A percentile compares a stretch with the other conserved stretches of the same genome.
Evolutionary conservation across 2,888 invertebrate genomes (phyloP).

Genomic region (Euspilapteryx auroguttella): DNA sequence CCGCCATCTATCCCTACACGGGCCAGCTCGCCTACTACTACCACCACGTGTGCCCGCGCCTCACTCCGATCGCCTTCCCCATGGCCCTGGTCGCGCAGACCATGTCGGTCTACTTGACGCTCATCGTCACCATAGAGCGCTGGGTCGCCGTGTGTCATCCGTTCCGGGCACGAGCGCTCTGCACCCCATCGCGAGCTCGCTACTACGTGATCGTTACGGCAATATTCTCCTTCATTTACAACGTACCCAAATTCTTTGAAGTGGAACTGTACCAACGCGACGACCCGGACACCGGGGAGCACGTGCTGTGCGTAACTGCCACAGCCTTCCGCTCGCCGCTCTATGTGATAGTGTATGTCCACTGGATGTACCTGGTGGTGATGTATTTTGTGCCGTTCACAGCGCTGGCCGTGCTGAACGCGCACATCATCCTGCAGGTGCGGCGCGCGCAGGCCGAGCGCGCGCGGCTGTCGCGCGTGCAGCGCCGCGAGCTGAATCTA

Average conservation of each 20-base stretch:
- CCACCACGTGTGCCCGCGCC: constrained; percentile 77
- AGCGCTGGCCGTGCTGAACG: constrained; percentile 85
- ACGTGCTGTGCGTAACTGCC: constrained; percentile 61
- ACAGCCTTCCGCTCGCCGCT: constrained; percentile 67
- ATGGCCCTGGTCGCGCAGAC: constrained; percentile 88
- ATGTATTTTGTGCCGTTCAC: constrained; percentile 93
- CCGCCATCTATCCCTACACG: constrained; percentile 83
- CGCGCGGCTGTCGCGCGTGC: constrained; percentile 84
- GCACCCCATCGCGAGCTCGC: constrained; percentile 85
- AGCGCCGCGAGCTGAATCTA: constrained; percentile 89
- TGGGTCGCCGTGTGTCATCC: constrained; percentile 95
- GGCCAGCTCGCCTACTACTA: constrained; percentile 76
- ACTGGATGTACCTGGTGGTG: constrained; percentile 92
- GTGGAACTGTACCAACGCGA: constrained; percentile 50
- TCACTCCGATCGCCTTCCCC: constrained; percentile 80
- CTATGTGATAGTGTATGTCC: constrained; percentile 87
- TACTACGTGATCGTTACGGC: constrained; percentile 83
- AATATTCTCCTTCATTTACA: constrained; percentile 81
- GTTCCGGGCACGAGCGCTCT: constrained; percentile 82
- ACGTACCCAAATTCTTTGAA: constrained; percentile 80
- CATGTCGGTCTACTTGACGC: constrained; percentile 88
- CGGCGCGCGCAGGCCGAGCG: constrained; percentile 88
- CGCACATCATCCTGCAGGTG: constrained; percentile 88
- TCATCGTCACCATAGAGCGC: constrained; percentile 89
- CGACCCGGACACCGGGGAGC: constrained; percentile 45